Evolutionary conservation across 2,113 vertebrate species (phyloP).

Genomic region (Mormoops blainvillei): DNA sequence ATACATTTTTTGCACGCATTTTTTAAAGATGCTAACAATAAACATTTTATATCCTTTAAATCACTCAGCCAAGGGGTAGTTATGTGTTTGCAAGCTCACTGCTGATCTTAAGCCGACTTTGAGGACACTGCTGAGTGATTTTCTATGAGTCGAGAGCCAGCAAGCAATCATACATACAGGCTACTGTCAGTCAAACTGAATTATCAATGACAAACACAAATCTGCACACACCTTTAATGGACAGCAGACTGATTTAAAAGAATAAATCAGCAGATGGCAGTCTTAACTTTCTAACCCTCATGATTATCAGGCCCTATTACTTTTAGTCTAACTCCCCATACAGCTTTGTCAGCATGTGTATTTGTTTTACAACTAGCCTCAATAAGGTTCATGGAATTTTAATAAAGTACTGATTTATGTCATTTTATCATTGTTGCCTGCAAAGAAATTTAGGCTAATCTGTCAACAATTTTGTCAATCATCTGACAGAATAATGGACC

Average conservation of each 20-base stretch:
- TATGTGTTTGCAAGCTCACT: conserved; percentile 56
- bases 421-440: conserved; percentile 56
- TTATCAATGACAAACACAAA: conserved; percentile 77
- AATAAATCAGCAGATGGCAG: conserved; percentile 94
- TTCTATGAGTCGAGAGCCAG: conserved; percentile 78
- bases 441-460: conserved; percentile 60
- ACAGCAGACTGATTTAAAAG: conserved; percentile 71
- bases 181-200: conserved; percentile 81
- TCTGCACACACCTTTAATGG: conserved; percentile 42
- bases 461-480: conserved; percentile 64
- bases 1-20: conserved; percentile 48
- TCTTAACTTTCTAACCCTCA: conserved; percentile 86
- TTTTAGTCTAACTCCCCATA: conserved; percentile 54
- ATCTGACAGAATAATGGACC: conserved; percentile 65
- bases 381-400: conserved; percentile 61
- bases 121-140: conserved; percentile 85
- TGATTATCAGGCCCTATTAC: conserved; percentile 40
- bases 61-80: conserved; percentile 57
- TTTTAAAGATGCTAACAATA: conserved; percentile 57
- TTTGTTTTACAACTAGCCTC: conserved; percentile 67
- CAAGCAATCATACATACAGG: conserved; percentile 79
- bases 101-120: conserved; percentile 82
- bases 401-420: conserved; percentile 63
- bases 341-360: conserved; percentile 5
- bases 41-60: conserved; percentile 65